These are phyloP conservation scores for Copidosoma aretas DNA, from an alignment of 2,888 invertebrate species.

Conservation along the genomic window DNA sequence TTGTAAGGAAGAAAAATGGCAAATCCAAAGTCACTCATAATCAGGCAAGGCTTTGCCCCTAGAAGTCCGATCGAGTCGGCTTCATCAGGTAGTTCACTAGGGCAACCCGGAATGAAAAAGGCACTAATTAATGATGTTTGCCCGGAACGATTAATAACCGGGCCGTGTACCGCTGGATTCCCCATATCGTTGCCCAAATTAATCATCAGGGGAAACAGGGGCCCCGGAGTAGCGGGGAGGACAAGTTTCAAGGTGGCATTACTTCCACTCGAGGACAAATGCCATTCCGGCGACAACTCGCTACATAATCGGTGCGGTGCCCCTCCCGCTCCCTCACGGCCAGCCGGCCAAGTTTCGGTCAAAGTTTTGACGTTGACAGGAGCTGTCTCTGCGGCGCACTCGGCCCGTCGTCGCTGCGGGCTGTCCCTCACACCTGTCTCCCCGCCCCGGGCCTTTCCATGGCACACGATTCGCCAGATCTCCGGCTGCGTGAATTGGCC, in stretches of 20 bases:
- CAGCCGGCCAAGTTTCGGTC: neutral
- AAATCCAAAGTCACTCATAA: neutral
- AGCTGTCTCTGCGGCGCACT: constrained; percentile 1
- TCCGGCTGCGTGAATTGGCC: neutral
- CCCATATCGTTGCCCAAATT: neutral
- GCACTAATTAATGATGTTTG: neutral
- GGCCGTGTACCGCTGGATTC: neutral
- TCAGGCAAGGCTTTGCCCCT: neutral
- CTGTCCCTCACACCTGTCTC: no score
- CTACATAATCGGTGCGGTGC: neutral
- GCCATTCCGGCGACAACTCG: neutral
- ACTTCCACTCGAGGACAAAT: neutral
- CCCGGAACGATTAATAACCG: neutral
- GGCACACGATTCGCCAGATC: neutral
- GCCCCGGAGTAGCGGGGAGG: neutral
- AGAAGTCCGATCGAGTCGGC: neutral
- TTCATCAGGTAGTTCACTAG: neutral
- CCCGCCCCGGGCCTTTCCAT: neutral
- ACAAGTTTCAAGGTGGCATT: neutral
- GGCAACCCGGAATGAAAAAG: neutral
- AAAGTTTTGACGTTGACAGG: neutral
- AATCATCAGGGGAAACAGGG: neutral
- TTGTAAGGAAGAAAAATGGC: neutral
- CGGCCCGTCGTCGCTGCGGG: neutral
- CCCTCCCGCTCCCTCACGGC: neutral